A percentile compares a stretch with the other conserved stretches of the same genome.
These are phyloP conservation scores for Athetis lepigone DNA, from an alignment of 2,888 invertebrate genomes.

Conservation along the genomic window DNA sequence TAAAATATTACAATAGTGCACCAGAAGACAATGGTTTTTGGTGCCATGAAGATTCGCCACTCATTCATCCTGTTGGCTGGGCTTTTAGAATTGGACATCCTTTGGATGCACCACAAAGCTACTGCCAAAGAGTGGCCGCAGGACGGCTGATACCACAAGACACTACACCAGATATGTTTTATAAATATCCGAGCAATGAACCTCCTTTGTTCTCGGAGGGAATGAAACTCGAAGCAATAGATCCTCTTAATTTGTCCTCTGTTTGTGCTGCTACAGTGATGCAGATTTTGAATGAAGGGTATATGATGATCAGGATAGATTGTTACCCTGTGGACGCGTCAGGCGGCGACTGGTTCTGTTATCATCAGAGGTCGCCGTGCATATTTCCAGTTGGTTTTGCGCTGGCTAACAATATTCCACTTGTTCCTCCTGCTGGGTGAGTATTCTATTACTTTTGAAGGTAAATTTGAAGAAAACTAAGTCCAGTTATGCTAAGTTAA, in stretches of 20 bases:
- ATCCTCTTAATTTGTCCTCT: slow-evolving; percentile 98
- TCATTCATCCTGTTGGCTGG: slow-evolving; percentile 99
- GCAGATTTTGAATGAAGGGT: slow-evolving; percentile 97
- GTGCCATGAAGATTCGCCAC: slow-evolving; percentile 98
- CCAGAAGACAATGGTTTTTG: slow-evolving; percentile 97
- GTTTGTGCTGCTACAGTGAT: slow-evolving; percentile 99
- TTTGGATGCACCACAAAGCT: slow-evolving; percentile 95
- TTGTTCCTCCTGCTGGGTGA: slow-evolving; percentile 95
- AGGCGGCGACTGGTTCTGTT: slow-evolving; percentile 99
- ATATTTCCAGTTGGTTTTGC: slow-evolving; percentile 99
- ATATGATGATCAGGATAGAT: slow-evolving; percentile 98
- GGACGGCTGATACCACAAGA: slow-evolving; percentile 94
- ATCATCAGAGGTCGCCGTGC: slow-evolving; percentile 98
- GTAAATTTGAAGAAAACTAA: no score
- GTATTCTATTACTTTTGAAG: slow-evolving; percentile 46
- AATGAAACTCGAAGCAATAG: slow-evolving; percentile 99
- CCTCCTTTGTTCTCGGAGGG: slow-evolving; percentile 93
- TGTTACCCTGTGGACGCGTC: slow-evolving; percentile 96
- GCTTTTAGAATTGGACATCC: slow-evolving; percentile 97
- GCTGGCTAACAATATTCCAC: slow-evolving; percentile 94
- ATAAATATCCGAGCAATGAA: slow-evolving; percentile 90
- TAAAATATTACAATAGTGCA: slow-evolving; percentile 96
- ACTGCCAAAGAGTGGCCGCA: slow-evolving; percentile 93
- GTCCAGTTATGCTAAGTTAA: neutral
- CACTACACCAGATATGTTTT: slow-evolving; percentile 95